Evolutionary conservation across 2,888 invertebrate genomes (phyloP).

Genomic region (Elgonia sp.): DNA sequence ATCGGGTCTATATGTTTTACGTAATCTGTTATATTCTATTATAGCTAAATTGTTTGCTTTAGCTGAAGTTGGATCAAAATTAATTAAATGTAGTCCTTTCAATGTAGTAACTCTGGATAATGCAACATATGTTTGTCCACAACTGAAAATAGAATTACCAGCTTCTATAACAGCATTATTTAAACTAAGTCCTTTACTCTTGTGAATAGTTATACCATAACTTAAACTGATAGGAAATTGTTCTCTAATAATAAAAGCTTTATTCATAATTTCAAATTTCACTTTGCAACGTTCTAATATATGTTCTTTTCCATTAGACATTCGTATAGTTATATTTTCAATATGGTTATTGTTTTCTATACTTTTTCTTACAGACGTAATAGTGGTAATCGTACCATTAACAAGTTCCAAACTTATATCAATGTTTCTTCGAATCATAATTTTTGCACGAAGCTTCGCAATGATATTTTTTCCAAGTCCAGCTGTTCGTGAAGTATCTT

Average conservation of each 20-base stretch:
- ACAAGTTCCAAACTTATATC: slow-evolving; percentile 77
- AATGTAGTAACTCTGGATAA: slow-evolving; percentile 35
- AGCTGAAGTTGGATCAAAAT: no score
- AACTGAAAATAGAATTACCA: slow-evolving; percentile 63
- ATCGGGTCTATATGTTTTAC: slow-evolving; percentile 24
- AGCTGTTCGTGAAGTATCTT: slow-evolving; percentile 47
- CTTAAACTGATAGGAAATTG: no score
- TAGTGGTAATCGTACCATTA: no score
- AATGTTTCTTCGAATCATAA: no score
- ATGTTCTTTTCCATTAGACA: slow-evolving; percentile 68
- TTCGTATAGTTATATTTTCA: slow-evolving; percentile 69
- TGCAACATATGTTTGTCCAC: slow-evolving; percentile 39
- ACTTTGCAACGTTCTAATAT: slow-evolving; percentile 66
- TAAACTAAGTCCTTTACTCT: no score
- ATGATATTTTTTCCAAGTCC: not conserved
- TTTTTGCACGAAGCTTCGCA: slow-evolving; percentile 39
- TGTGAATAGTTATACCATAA: no score
- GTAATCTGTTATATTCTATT: slow-evolving; percentile 34
- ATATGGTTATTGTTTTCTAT: slow-evolving; percentile 51
- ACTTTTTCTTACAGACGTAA: no score
- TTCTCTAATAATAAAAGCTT: no score
- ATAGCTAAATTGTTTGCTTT: slow-evolving; percentile 63
- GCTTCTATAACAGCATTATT: no score
- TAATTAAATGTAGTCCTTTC: slow-evolving; percentile 27
- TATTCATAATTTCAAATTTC: no score